A percentile compares a stretch with the other conserved stretches of the same genome.
phyloP scores from a whole-genome alignment of 2,113 vertebrate genomes.

The Hystrix cristata region DNA sequence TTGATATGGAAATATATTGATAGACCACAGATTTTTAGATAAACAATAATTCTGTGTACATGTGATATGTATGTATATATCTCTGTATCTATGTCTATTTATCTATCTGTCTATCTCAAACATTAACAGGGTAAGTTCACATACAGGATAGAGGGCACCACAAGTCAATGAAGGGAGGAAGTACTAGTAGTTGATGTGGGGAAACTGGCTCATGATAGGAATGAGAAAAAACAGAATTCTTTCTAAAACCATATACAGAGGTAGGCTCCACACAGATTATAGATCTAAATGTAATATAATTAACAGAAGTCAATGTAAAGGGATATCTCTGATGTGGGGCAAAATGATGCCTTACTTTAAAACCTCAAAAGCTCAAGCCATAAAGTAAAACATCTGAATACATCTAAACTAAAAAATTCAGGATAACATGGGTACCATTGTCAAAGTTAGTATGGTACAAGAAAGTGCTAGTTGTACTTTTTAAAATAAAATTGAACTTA shows the following conservation, averaged over 20 bases:
- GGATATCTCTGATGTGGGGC: background rate
- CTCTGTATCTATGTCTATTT: background rate
- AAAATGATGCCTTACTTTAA: background rate
- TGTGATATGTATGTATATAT: background rate
- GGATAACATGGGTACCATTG: background rate
- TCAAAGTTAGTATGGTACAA: background rate
- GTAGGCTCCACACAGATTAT: background rate
- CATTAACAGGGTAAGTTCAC: background rate
- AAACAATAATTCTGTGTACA: background rate
- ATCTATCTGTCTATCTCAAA: background rate
- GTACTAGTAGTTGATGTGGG: background rate
- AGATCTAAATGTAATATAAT: background rate
- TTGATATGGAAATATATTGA: background rate
- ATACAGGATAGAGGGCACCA: background rate
- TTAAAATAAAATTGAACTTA: background rate
- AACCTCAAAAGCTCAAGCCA: background rate
- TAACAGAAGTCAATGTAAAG: background rate
- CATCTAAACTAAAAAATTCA: background rate
- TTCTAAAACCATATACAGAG: background rate
- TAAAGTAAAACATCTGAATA: background rate
- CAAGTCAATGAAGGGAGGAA: background rate
- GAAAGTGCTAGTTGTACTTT: background rate
- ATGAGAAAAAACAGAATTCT: conserved; percentile 15
- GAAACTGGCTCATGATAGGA: background rate
- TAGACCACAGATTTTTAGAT: background rate